phyloP scores from a whole-genome alignment of 2,113 vertebrate genomes.

The Polypterus bichir region DNA sequence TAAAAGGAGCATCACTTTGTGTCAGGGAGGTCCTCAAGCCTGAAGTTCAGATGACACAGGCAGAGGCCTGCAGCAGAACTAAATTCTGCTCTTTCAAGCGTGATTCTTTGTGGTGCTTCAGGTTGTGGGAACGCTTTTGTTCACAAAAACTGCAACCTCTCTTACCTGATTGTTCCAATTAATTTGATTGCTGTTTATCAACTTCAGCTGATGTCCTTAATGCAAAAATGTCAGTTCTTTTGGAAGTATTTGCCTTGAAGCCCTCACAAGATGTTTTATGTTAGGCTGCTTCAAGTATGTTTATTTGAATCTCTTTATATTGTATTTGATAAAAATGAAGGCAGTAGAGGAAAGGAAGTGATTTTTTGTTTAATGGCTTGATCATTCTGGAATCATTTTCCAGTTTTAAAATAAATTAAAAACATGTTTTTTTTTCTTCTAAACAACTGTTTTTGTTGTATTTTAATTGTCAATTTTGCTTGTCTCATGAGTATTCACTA shows the following conservation, averaged over 20 bases:
- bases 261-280: constrained; percentile 57
- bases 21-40: too few species aligned
- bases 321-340: constrained; percentile 4
- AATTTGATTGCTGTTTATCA: constrained; percentile 67
- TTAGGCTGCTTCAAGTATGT: constrained; percentile 32
- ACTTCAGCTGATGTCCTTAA: constrained; percentile 55
- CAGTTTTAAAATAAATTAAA: constrained; percentile 69
- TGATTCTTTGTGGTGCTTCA: not conserved
- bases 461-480: constrained; percentile 46
- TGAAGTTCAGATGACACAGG: too few species aligned
- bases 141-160: constrained; percentile 57
- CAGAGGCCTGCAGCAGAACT: too few species aligned
- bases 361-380: too few species aligned
- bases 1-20: too few species aligned
- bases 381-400: too few species aligned
- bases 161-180: constrained; percentile 66
- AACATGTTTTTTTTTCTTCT: constrained; percentile 53
- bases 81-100: too few species aligned
- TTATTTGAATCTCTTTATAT: not conserved
- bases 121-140: constrained; percentile 48
- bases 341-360: not conserved
- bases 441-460: constrained; percentile 39
- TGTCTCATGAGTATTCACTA: too few species aligned
- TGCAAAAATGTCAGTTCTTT: constrained; percentile 66
- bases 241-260: constrained; percentile 66